These are phyloP conservation scores for Phengaris arion DNA, from an alignment of 2,888 invertebrate species.

Conservation along the genomic window DNA sequence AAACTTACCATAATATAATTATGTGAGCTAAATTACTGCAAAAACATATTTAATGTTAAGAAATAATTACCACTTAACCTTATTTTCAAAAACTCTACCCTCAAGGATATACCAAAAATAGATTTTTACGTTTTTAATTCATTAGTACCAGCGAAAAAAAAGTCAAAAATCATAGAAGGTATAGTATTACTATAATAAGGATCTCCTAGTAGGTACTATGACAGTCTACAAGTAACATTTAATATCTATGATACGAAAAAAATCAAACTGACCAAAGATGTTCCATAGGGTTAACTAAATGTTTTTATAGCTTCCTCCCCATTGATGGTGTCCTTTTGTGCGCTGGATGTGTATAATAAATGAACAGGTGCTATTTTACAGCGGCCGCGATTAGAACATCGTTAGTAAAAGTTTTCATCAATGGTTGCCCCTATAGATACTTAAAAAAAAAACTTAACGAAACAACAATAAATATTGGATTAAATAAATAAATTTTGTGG, in stretches of 20 bases:
- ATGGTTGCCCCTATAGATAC: conserved; percentile 41
- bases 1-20: too few species aligned
- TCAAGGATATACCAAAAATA: too few species aligned
- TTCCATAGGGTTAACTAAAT: conserved; percentile 60
- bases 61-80: too few species aligned
- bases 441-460: neutral
- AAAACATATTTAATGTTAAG: too few species aligned
- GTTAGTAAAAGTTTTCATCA: conserved; percentile 51
- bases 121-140: too few species aligned
- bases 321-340: conserved; percentile 54
- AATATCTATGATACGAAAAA: conserved; percentile 40
- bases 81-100: too few species aligned
- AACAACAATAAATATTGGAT: neutral
- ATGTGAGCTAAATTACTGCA: too few species aligned
- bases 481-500: neutral
- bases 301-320: conserved; percentile 70
- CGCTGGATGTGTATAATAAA: conserved; percentile 64
- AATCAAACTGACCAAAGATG: conserved; percentile 52
- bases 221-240: conserved; percentile 45
- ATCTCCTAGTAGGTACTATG: too few species aligned
- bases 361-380: conserved; percentile 66
- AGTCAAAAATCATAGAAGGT: too few species aligned
- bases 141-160: too few species aligned
- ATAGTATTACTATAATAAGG: too few species aligned
- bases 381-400: conserved; percentile 67